phyloP scores from a whole-genome alignment of 1,140 invertebrate genomes.

The Drosophila auraria region DNA sequence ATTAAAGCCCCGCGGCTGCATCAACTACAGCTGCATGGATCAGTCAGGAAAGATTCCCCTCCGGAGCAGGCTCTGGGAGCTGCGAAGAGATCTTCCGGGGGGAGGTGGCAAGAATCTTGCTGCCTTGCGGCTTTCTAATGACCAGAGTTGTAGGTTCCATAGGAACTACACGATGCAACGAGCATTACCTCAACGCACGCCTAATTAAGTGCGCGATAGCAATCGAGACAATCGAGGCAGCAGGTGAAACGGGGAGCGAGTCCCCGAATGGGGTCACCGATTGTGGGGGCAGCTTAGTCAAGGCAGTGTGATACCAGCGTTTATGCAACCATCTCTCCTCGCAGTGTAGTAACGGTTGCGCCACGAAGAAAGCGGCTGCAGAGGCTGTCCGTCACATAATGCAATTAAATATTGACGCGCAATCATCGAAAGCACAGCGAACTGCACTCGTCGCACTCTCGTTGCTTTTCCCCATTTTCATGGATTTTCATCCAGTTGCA shows the following conservation, averaged over 20 bases:
- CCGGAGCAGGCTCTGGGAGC: slow-evolving; percentile 2
- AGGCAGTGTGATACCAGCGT: slow-evolving; percentile 31
- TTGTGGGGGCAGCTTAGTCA: slow-evolving; percentile 51
- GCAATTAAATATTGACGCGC: slow-evolving; percentile 66
- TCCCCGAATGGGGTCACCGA: slow-evolving; percentile 64
- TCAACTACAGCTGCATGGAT: slow-evolving; percentile 54
- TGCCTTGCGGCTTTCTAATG: slow-evolving; percentile 65
- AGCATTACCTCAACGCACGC: slow-evolving; percentile 68
- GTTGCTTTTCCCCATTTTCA: slow-evolving; percentile 61
- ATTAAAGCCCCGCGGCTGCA: slow-evolving; percentile 36
- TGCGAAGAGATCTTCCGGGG: background rate
- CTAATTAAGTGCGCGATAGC: slow-evolving; percentile 80
- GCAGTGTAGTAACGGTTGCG: slow-evolving; percentile 36
- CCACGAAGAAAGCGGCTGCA: slow-evolving; percentile 51
- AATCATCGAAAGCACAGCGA: slow-evolving; percentile 75
- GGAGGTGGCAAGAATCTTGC: slow-evolving; percentile 22
- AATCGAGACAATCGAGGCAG: slow-evolving; percentile 51
- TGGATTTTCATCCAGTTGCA: slow-evolving; percentile 35
- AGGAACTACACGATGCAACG: slow-evolving; percentile 9
- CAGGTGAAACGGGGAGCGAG: slow-evolving; percentile 22
- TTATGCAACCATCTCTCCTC: slow-evolving; percentile 58
- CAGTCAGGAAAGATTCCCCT: slow-evolving; percentile 34
- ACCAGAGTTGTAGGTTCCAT: slow-evolving; percentile 46
- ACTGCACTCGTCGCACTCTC: slow-evolving; percentile 70
- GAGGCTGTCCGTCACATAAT: slow-evolving; percentile 59